These are phyloP conservation scores for Neofelis nebulosa DNA, from an alignment of 2,113 vertebrate genomes.

Conservation along the genomic window DNA sequence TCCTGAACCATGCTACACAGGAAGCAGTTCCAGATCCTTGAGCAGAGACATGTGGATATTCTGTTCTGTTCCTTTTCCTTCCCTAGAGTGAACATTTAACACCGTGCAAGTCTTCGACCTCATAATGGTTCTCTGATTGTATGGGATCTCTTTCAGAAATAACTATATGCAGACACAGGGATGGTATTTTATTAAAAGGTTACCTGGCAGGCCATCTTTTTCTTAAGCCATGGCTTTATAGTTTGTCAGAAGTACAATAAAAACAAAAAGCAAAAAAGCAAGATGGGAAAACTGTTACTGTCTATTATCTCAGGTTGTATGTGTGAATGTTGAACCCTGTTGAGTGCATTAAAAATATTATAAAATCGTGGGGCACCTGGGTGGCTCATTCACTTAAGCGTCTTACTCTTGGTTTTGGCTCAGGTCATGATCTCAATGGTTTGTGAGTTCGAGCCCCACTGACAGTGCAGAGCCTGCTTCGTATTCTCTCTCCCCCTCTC, in stretches of 20 bases:
- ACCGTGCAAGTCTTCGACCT: accelerated
- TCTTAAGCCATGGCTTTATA: background rate
- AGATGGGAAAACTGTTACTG: background rate
- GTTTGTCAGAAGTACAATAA: background rate
- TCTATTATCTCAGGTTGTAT: background rate
- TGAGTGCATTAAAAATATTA: background rate
- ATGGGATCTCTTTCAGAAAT: background rate
- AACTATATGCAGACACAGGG: background rate
- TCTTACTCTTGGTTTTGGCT: no score
- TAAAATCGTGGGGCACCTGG: background rate
- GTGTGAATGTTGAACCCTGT: background rate
- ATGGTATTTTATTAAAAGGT: background rate
- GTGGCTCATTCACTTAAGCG: no score
- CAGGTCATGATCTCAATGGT: no score
- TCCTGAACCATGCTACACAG: background rate
- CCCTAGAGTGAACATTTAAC: background rate
- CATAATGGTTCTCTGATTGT: background rate
- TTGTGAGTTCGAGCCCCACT: no score
- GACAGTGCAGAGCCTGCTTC: no score
- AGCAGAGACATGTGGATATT: accelerated
- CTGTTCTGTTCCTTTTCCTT: background rate
- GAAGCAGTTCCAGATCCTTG: background rate
- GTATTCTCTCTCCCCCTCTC: no score
- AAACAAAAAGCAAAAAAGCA: background rate
- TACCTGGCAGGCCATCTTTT: background rate